phyloP scores from a whole-genome alignment of 2,888 invertebrate species.

The Monoplex corrugatus region DNA sequence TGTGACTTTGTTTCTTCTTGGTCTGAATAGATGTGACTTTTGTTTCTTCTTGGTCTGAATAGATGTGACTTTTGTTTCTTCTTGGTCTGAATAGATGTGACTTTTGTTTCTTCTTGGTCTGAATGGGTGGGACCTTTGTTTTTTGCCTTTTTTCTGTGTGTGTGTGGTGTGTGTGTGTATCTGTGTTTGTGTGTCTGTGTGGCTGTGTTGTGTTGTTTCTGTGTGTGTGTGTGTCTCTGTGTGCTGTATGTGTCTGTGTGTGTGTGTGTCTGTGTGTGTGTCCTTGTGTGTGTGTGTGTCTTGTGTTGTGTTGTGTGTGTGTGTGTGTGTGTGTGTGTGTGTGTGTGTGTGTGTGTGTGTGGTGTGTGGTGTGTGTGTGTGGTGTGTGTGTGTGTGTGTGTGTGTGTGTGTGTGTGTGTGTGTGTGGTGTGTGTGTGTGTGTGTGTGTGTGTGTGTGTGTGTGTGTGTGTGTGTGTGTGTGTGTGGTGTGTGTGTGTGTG shows the following conservation, averaged over 20 bases:
- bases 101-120: no score
- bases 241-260: background rate
- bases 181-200: background rate
- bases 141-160: background rate
- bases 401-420: background rate
- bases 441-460: background rate
- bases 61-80: no score
- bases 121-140: background rate
- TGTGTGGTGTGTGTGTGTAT: background rate
- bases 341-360: background rate
- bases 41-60: no score
- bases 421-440: conserved; percentile 3
- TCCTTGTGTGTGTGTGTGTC: background rate
- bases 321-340: background rate
- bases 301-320: background rate
- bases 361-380: background rate
- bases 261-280: background rate
- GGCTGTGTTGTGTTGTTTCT: background rate
- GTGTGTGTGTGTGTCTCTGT: background rate
- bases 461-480: background rate
- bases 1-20: no score
- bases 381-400: conserved; percentile 12
- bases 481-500: background rate
- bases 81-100: no score
- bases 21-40: no score